Evolutionary conservation across 2,797 vertebrate genomes (phyloP).

Genomic region (Pipistrellus kuhlii): DNA sequence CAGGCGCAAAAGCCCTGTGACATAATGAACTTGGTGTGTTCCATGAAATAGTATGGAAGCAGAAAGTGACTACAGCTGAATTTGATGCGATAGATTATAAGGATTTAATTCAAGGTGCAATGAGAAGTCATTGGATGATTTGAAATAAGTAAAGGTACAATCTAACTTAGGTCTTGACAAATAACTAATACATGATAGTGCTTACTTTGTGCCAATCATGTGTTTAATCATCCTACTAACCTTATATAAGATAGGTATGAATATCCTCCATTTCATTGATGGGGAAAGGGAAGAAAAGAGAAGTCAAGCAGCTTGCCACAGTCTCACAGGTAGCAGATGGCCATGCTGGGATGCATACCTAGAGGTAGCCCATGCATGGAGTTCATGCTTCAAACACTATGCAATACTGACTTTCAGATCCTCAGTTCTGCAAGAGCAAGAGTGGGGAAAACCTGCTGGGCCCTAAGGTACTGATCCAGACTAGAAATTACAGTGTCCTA

Average conservation of each 20-base stretch:
- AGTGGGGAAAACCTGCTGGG: not conserved
- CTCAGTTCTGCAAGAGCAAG: not conserved
- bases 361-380: no score
- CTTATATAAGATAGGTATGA: not conserved
- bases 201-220: not conserved
- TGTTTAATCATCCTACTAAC: not conserved
- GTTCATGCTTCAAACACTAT: not conserved
- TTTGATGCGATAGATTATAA: not conserved
- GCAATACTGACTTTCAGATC: not conserved
- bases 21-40: not conserved
- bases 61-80: not conserved
- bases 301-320: not conserved
- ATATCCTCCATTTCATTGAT: not conserved
- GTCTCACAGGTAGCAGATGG: not conserved
- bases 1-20: not conserved
- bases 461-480: not conserved
- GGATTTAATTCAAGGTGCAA: not conserved
- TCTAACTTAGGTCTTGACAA: slow-evolving; percentile 1
- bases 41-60: not conserved
- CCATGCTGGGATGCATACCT: not conserved
- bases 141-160: not conserved
- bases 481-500: not conserved
- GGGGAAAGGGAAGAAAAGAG: not conserved
- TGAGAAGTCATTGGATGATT: not conserved
- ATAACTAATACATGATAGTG: not conserved